Evolutionary conservation across 2,113 vertebrate genomes (phyloP), one percentile per base, ranked within the genome.

Genomic region (Atractosteus spatula): DNA sequence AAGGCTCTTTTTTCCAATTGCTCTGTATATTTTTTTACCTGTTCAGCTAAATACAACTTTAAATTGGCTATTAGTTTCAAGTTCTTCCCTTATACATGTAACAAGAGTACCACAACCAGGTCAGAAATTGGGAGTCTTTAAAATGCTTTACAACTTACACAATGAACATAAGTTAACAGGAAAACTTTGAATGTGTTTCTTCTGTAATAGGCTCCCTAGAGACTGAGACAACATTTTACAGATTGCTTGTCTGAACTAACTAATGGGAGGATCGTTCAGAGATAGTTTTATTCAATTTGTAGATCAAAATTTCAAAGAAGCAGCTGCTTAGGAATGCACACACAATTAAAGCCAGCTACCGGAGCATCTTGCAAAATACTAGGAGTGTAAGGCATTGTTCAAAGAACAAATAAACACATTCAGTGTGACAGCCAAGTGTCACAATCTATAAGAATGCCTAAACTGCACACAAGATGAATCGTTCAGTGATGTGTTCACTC

Each of bases 351-450:
- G 71, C 62, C 83, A 79, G 87, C 74, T 82, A 81, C 80, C 79
- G 71, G 68, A 73, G 17, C 77, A 71, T 84, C 81, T 66, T 81
- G 59, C 75, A 78, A 71, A 78, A 76, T 70, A 77, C 77, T 77
- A 55, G 54, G 71, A 79, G 76, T 78, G 77, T 29, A 29, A 1
- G 29, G 29, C 29, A n/a, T 59, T 59, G 10, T n/a, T 59, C 57
- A 13, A 5, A 79, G 79, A 77, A 86, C 84, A 86, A 83, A 89
- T 87, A 89, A 87, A 86, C 84, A 84, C 72, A 85, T 88, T 86
- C 69, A 84, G 85, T 84, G 87, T 85, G 85, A 88, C 89, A 89
- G 68, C 81, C 74, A 80, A 80, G 76, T 83, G 68, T 78, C 83
- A 79, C 11, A 59, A 59, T 77, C 76, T 57, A 64, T 73, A 77